Percentiles rank a stretch among this genome's conserved stretches.
These are phyloP conservation scores for Galerucella pusilla DNA, from an alignment of 2,888 invertebrate species.

Conservation along the genomic window DNA sequence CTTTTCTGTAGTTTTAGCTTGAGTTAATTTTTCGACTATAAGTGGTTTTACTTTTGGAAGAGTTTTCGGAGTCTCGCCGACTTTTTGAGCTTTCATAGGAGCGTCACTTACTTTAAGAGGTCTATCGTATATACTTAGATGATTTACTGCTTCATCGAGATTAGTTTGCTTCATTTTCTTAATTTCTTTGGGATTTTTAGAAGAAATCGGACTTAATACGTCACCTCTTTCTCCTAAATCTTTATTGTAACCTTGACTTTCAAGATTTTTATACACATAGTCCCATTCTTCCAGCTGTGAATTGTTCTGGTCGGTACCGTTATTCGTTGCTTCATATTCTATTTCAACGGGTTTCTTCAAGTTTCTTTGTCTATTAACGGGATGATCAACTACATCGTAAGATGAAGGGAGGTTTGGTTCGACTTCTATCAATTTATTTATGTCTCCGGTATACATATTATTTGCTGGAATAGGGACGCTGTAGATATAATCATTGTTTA, in stretches of 20 bases:
- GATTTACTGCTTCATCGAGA: conserved; percentile 70
- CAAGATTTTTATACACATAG: conserved; percentile 81
- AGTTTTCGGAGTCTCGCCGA: conserved; percentile 41
- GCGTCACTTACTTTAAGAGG: conserved; percentile 69
- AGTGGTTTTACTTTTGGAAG: conserved; percentile 65
- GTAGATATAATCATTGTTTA: conserved; percentile 27
- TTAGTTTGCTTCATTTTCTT: conserved; percentile 69
- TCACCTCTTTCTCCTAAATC: conserved; percentile 76
- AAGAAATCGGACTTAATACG: conserved; percentile 67
- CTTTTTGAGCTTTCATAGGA: conserved; percentile 53
- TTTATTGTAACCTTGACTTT: conserved; percentile 76
- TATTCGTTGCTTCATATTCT: conserved; percentile 29
- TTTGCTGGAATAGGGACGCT: conserved; percentile 57
- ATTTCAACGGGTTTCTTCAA: conserved; percentile 35
- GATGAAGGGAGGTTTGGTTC: conserved; percentile 64
- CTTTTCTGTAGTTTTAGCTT: conserved; percentile 51
- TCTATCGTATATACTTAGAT: conserved; percentile 66
- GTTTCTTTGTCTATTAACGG: conserved; percentile 24
- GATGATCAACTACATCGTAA: conserved; percentile 57
- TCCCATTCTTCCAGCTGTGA: conserved; percentile 78
- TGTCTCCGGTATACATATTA: conserved; percentile 69
- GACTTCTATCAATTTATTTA: conserved; percentile 76
- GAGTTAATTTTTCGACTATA: conserved; percentile 59
- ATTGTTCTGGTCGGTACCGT: conserved; percentile 38
- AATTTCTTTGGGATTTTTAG: conserved; percentile 62